These are phyloP conservation scores for Chorisops tibialis DNA, from an alignment of 2,888 invertebrate species.

Conservation along the genomic window DNA sequence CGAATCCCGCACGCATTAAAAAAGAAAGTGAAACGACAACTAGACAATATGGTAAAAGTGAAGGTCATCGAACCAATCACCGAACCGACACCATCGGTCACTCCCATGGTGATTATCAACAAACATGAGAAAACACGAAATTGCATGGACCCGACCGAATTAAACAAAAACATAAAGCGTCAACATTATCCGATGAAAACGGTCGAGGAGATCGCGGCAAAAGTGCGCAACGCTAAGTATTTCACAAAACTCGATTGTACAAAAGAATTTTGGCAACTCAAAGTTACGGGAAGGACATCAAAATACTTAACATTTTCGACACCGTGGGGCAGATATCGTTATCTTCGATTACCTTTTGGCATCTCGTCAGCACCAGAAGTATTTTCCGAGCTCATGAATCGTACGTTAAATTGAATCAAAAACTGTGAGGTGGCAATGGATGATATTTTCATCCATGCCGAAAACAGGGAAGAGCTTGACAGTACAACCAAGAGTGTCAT, in stretches of 20 bases:
- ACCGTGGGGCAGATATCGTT: slow-evolving; percentile 35
- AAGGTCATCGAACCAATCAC: slow-evolving; percentile 24
- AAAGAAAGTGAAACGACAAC: slow-evolving; percentile 26
- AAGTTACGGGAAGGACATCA: slow-evolving; percentile 30
- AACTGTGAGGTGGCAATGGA: slow-evolving; percentile 9
- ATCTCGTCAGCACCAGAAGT: too few relatives aligned
- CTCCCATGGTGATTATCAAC: slow-evolving; percentile 26
- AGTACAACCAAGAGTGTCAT: neutral
- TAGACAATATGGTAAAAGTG: slow-evolving; percentile 22
- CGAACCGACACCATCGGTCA: slow-evolving; percentile 29
- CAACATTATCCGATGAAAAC: slow-evolving; percentile 20
- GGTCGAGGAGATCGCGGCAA: slow-evolving; percentile 27
- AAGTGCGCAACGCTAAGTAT: slow-evolving; percentile 19
- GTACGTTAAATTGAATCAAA: neutral
- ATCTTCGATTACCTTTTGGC: too few relatives aligned
- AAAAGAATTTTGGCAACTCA: slow-evolving; percentile 33
- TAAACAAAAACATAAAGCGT: slow-evolving; percentile 17
- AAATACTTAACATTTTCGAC: slow-evolving; percentile 34
- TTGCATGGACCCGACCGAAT: slow-evolving; percentile 20
- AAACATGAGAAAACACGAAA: slow-evolving; percentile 25
- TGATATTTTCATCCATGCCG: neutral
- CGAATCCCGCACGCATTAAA: too few relatives aligned
- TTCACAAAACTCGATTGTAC: slow-evolving; percentile 33
- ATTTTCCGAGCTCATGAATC: neutral
- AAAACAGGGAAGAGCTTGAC: neutral